These are phyloP conservation scores for Carabus problematicus DNA, from an alignment of 2,888 invertebrate species.

Conservation along the genomic window DNA sequence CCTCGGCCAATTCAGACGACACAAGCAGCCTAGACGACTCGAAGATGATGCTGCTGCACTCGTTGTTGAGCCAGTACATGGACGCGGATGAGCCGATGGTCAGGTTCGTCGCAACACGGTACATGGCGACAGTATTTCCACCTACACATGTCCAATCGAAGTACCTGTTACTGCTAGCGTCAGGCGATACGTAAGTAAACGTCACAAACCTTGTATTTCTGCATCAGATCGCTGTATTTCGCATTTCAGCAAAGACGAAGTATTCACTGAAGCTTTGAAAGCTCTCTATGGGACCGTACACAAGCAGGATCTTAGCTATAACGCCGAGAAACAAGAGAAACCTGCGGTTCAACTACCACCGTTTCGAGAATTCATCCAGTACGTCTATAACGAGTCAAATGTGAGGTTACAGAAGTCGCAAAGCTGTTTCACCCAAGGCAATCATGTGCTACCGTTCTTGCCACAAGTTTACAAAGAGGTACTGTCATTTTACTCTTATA, in stretches of 20 bases:
- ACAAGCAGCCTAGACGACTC: conserved; percentile 54
- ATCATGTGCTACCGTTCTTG: conserved; percentile 75
- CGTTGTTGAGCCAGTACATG: conserved; percentile 76
- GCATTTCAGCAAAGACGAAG: conserved; percentile 78
- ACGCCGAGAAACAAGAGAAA: conserved; percentile 49
- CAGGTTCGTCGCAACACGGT: conserved; percentile 83
- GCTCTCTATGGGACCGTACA: conserved; percentile 76
- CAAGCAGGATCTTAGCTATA: conserved; percentile 61
- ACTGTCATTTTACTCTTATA: conserved; percentile 44
- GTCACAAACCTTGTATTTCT: neutral
- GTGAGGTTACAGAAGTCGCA: conserved; percentile 67
- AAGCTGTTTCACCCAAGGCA: conserved; percentile 69
- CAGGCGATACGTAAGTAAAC: conserved; percentile 76
- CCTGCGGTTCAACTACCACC: conserved; percentile 67
- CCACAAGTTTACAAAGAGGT: conserved; percentile 78
- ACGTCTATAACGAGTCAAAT: conserved; percentile 73
- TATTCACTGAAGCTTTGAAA: conserved; percentile 75
- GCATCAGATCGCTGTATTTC: neutral
- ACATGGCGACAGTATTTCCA: conserved; percentile 82
- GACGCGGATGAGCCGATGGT: conserved; percentile 80
- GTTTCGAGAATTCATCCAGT: conserved; percentile 75
- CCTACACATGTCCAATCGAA: conserved; percentile 81
- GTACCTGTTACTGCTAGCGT: conserved; percentile 81
- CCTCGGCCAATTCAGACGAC: conserved; percentile 43
- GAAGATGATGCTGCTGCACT: conserved; percentile 56